Conservation (phyloP, 1,140 invertebrate species). For the Caenorhabditis tropicalis region DNA sequence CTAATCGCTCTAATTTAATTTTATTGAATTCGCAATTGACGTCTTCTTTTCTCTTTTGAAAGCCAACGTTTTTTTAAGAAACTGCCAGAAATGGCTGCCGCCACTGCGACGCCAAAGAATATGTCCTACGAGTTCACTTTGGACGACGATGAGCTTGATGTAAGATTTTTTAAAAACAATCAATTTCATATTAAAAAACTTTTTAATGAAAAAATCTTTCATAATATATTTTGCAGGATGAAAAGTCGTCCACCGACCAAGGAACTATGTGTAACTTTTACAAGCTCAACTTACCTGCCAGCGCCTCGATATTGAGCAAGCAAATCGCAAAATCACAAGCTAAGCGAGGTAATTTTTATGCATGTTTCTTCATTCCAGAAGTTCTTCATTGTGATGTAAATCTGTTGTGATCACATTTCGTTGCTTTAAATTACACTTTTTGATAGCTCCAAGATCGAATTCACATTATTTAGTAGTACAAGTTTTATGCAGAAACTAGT, state of each 20-base stretch:
- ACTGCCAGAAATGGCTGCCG: slow-evolving; percentile 1
- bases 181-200: background rate
- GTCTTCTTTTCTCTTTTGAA: background rate
- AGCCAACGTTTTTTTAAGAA: background rate
- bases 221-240: background rate
- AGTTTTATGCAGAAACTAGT: too few relatives aligned
- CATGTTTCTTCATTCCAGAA: background rate
- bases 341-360: slow-evolving; percentile 25
- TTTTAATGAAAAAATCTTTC: background rate
- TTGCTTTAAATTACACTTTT: too few relatives aligned
- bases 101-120: background rate
- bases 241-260: background rate
- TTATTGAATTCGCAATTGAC: slow-evolving; percentile 20
- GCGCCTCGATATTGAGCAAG: slow-evolving; percentile 26
- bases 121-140: slow-evolving; percentile 11
- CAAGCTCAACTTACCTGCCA: background rate
- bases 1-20: slow-evolving; percentile 36
- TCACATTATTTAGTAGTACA: too few relatives aligned
- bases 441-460: too few relatives aligned
- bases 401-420: too few relatives aligned
- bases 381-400: too few relatives aligned
- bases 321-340: slow-evolving; percentile 27
- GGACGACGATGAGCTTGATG: slow-evolving; percentile 2
- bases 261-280: slow-evolving; percentile 23
- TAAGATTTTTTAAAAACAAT: background rate